Conservation (phyloP, 1,140 invertebrate genomes). For the Conus ventricosus region DNA sequence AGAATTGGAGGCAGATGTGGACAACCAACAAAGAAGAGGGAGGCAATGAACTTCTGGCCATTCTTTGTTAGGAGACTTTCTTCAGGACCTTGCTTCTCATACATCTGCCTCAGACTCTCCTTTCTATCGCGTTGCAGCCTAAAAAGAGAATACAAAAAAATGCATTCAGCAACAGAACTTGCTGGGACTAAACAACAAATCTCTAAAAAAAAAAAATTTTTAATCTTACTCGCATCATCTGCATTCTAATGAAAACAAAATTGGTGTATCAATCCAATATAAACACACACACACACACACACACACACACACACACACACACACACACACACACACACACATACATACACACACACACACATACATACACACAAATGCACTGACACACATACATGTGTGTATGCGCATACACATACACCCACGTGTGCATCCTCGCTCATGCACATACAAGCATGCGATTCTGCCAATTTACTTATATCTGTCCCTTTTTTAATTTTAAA, state of each 20-base stretch:
- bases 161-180: neutral
- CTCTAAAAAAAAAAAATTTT: neutral
- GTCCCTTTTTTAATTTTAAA: too few relatives aligned
- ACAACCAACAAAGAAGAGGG: neutral
- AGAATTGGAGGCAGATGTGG: neutral
- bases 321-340: neutral
- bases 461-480: too few relatives aligned
- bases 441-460: too few relatives aligned
- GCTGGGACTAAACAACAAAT: too few relatives aligned
- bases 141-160: neutral
- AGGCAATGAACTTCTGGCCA: too few relatives aligned
- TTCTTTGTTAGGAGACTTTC: neutral
- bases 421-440: too few relatives aligned
- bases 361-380: neutral
- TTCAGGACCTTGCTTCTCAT: conserved; percentile 18
- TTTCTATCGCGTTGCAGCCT: conserved; percentile 24
- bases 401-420: neutral
- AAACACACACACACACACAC: neutral
- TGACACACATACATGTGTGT: neutral
- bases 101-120: conserved; percentile 8
- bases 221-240: neutral
- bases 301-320: neutral
- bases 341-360: neutral
- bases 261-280: neutral
- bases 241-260: too few relatives aligned